Percentiles rank a stretch among this genome's conserved stretches.
phyloP scores from a whole-genome alignment of 23 tunicate genomes.

The Aplidium turbinatum region DNA sequence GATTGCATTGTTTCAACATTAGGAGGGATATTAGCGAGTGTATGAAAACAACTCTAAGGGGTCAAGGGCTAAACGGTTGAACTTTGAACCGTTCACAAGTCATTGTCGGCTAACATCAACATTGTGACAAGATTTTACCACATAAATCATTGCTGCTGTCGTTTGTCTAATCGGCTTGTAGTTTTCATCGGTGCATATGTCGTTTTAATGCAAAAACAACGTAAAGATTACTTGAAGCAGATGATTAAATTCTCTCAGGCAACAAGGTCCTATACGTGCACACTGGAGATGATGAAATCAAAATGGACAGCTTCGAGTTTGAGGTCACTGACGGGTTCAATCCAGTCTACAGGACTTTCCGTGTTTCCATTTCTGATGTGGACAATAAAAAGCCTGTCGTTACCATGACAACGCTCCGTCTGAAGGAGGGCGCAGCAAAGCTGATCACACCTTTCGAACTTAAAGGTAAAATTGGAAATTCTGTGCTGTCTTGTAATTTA shows the following conservation, averaged over 20 bases:
- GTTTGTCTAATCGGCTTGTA: no score
- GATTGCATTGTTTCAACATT: no score
- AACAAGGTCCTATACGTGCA: constrained; percentile 96
- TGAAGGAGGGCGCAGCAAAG: constrained; percentile 86
- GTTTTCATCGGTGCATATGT: no score
- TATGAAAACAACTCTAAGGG: no score
- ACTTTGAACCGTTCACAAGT: no score
- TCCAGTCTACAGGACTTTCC: constrained; percentile 96
- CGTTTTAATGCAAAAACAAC: background rate
- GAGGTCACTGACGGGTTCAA: constrained; percentile 96
- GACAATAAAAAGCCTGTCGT: constrained; percentile 98
- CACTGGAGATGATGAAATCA: constrained; percentile 87
- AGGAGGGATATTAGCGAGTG: no score
- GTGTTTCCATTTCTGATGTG: constrained; percentile 92
- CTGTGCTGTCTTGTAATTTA: no score
- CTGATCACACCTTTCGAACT: constrained; percentile 93
- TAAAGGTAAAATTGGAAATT: constrained; percentile 58
- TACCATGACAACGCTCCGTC: constrained; percentile 55
- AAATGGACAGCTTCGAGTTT: constrained; percentile 97
- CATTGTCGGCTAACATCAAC: no score
- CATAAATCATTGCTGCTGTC: no score
- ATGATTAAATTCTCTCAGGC: constrained; percentile 29
- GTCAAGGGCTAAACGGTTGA: no score
- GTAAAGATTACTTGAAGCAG: background rate
- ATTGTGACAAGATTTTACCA: no score